These are phyloP conservation scores for Bruchidius siliquastri DNA, from an alignment of 2,888 invertebrate genomes.

Conservation along the genomic window DNA sequence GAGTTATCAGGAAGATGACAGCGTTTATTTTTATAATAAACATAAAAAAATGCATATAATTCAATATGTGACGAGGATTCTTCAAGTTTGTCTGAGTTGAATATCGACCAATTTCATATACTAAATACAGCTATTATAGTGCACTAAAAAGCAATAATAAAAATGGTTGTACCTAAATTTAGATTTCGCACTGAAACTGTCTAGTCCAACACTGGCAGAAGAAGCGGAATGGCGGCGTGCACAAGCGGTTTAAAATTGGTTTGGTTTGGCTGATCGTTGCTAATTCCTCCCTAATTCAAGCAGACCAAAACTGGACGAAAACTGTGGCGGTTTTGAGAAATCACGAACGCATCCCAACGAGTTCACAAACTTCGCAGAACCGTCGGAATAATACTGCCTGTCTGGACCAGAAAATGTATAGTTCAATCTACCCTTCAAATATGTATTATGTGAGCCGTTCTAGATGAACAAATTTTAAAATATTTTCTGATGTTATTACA, in stretches of 20 bases:
- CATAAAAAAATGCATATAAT: no score
- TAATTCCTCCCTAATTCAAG: not conserved
- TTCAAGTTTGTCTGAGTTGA: no score
- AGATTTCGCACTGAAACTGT: no score
- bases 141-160: no score
- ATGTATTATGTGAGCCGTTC: not conserved
- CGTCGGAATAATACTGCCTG: not conserved
- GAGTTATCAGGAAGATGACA: no score
- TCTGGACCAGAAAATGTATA: not conserved
- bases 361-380: not conserved
- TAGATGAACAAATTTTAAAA: no score
- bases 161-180: no score
- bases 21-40: no score
- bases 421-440: not conserved
- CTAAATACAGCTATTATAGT: no score
- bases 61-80: no score
- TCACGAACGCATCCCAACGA: not conserved
- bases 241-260: not conserved
- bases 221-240: not conserved
- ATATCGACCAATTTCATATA: no score
- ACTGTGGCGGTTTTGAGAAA: not conserved
- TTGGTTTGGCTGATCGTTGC: not conserved
- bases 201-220: not conserved
- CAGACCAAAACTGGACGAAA: not conserved
- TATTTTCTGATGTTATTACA: no score